A percentile compares a stretch with the other conserved stretches of the same genome.
phyloP scores from a whole-genome alignment of 1,140 invertebrate genomes.

The Apis mellifera region Amel_HAv3.1 CM009935.2:3833001-3833500 shows the following conservation, averaged over 20 bases:
- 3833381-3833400: constrained; percentile 39
- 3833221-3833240: constrained; percentile 62
- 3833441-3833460: constrained; percentile 70
- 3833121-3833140: background rate
- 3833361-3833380: constrained; percentile 45
- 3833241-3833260: constrained; percentile 64
- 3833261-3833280: background rate
- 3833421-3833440: constrained; percentile 42
- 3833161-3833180: background rate
- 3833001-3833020: background rate
- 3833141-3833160: constrained; percentile 11
- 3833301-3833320: constrained; percentile 61
- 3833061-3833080: no score
- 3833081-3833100: background rate
- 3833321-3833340: constrained; percentile 40
- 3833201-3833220: constrained; percentile 51
- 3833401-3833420: constrained; percentile 38
- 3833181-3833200: constrained; percentile 30
- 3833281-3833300: constrained; percentile 52
- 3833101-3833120: background rate
- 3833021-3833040: background rate
- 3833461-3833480: constrained; percentile 61
- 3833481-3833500: constrained; percentile 55
- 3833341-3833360: background rate
- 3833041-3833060: background rate